Evolutionary conservation across 2,113 vertebrate species (phyloP).

Genomic region (Nannospalax galili): DNA sequence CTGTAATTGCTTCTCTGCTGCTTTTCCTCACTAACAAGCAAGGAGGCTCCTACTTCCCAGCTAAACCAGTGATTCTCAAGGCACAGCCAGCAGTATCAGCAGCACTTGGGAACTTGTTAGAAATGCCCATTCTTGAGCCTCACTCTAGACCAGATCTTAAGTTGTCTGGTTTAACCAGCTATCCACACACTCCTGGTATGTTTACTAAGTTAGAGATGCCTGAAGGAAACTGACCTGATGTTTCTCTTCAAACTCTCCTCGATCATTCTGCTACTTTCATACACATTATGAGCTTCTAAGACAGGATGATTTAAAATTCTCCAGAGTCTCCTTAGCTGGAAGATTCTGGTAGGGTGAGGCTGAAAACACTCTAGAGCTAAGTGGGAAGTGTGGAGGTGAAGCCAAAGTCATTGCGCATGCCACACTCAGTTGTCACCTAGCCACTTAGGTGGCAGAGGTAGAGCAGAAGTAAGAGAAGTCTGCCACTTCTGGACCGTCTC

Average conservation of each 20-base stretch:
- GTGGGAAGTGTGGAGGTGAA: not conserved
- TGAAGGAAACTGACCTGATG: not conserved
- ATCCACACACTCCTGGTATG: not conserved
- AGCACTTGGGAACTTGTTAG: not conserved
- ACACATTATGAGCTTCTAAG: not conserved
- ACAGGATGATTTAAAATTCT: not conserved
- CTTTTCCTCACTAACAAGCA: not conserved
- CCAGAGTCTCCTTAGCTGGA: not conserved
- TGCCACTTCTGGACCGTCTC: not conserved
- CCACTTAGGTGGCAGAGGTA: not conserved
- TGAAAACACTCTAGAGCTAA: not conserved
- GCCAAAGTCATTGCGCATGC: not conserved
- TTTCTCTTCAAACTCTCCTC: not conserved
- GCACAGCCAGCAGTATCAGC: not conserved
- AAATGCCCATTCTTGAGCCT: not conserved
- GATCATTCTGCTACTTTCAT: not conserved
- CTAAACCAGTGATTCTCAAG: not conserved
- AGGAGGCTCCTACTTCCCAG: not conserved
- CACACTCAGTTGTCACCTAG: not conserved
- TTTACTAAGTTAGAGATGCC: not conserved
- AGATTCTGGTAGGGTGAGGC: not conserved
- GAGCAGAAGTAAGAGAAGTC: not conserved
- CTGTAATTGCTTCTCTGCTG: not conserved
- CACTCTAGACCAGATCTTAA: not conserved
- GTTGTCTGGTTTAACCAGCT: not conserved